Conservation (phyloP, 2,888 invertebrate genomes). For the Andrena bicolor region DNA sequence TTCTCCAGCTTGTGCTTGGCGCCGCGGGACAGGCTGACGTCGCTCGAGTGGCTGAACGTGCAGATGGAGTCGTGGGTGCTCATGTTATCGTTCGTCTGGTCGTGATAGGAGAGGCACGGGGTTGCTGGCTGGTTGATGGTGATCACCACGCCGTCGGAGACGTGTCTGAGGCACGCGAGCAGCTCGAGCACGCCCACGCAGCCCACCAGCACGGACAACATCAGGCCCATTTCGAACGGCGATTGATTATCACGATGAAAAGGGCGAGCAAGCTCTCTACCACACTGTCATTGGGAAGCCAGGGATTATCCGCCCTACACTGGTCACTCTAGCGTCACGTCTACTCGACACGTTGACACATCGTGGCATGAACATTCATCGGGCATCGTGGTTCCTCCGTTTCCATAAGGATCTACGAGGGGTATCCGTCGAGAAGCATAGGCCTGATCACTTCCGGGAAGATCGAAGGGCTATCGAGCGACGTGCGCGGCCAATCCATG, state of each 20-base stretch:
- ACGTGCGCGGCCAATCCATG: constrained; percentile 41
- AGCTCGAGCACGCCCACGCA: constrained; percentile 92
- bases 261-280: background rate
- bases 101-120: constrained; percentile 73
- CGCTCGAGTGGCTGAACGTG: constrained; percentile 75
- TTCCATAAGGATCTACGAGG: constrained; percentile 10
- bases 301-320: background rate
- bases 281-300: constrained; percentile 6
- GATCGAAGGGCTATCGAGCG: constrained; percentile 18
- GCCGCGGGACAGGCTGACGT: constrained; percentile 70
- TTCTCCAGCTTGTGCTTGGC: constrained; percentile 80
- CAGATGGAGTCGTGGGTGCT: constrained; percentile 80
- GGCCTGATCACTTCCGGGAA: constrained; percentile 1
- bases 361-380: background rate
- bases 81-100: constrained; percentile 64
- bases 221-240: constrained; percentile 88
- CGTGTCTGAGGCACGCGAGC: constrained; percentile 85
- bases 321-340: background rate
- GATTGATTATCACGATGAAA: background rate
- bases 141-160: constrained; percentile 73
- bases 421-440: background rate
- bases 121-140: constrained; percentile 74
- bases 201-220: constrained; percentile 90
- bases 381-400: background rate
- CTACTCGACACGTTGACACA: background rate